A percentile compares a stretch with the other conserved stretches of the same genome.
These are phyloP conservation scores for Oeneis ivallda DNA, from an alignment of 2,888 invertebrate genomes.

Conservation along the genomic window DNA sequence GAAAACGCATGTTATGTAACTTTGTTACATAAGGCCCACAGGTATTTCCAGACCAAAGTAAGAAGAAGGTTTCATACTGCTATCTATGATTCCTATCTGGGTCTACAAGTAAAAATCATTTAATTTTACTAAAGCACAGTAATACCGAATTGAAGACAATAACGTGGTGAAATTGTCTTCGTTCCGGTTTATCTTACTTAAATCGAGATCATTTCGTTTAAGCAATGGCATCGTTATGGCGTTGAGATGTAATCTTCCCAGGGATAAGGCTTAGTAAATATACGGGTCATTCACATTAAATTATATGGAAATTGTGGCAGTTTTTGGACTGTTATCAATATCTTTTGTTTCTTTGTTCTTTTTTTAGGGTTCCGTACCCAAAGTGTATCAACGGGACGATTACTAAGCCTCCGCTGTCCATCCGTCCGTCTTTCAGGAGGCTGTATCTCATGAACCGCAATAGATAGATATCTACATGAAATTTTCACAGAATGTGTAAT, in stretches of 20 bases:
- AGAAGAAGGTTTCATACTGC: neutral
- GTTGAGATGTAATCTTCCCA: constrained; percentile 37
- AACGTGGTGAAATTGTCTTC: constrained; percentile 34
- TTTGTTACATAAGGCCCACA: too few species aligned
- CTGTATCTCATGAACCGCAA: too few species aligned
- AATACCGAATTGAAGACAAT: constrained; percentile 31
- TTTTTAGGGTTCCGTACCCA: neutral
- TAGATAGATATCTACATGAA: too few species aligned
- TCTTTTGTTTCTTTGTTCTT: neutral
- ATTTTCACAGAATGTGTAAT: too few species aligned
- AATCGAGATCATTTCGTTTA: constrained; percentile 40
- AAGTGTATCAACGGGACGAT: too few species aligned
- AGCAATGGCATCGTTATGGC: constrained; percentile 38
- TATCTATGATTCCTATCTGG: neutral
- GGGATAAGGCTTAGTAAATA: constrained; percentile 28
- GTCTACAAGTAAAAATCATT: constrained; percentile 7
- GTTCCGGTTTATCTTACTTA: constrained; percentile 41
- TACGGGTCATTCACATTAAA: constrained; percentile 29
- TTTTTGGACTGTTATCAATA: constrained; percentile 3
- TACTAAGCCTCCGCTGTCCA: too few species aligned
- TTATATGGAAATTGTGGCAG: constrained; percentile 11
- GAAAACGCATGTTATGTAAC: too few species aligned
- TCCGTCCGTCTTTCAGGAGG: too few species aligned
- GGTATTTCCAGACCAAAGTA: neutral
- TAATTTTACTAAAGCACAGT: constrained; percentile 29